Conservation (phyloP, 2,888 invertebrate genomes). For the Drosophila subquinaria region DNA sequence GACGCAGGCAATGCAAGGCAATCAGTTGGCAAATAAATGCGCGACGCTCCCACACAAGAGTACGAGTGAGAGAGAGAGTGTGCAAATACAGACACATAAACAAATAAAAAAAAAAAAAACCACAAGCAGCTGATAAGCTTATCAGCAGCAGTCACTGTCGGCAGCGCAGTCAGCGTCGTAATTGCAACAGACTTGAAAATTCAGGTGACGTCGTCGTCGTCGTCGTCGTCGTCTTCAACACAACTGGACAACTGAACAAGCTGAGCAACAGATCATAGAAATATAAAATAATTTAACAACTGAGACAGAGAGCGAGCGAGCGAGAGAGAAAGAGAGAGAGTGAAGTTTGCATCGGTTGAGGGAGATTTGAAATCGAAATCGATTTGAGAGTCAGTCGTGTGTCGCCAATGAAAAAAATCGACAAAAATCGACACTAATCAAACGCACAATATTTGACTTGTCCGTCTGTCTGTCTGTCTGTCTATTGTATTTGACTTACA, state of each 20-base stretch:
- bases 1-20: slow-evolving; percentile 36
- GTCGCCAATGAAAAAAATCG: slow-evolving; percentile 10
- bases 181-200: slow-evolving; percentile 44
- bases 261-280: neutral
- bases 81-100: slow-evolving; percentile 10
- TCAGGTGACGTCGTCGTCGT: slow-evolving; percentile 31
- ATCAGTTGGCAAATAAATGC: slow-evolving; percentile 52
- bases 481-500: slow-evolving; percentile 21
- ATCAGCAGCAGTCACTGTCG: slow-evolving; percentile 46
- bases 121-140: slow-evolving; percentile 70
- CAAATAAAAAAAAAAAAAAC: slow-evolving; percentile 3
- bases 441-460: slow-evolving; percentile 36
- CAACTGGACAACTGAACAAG: slow-evolving; percentile 9
- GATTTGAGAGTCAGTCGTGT: slow-evolving; percentile 16
- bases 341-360: slow-evolving; percentile 1
- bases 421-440: slow-evolving; percentile 24
- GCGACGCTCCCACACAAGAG: slow-evolving; percentile 33
- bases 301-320: neutral
- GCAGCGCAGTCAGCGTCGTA: slow-evolving; percentile 15
- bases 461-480: slow-evolving; percentile 8
- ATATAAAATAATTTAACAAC: neutral
- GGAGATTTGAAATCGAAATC: neutral
- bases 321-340: neutral
- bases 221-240: neutral
- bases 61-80: slow-evolving; percentile 2